A percentile compares a stretch with the other conserved stretches of the same genome.
phyloP scores from a whole-genome alignment of 2,797 vertebrate species.

The Melopsittacus undulatus region DNA sequence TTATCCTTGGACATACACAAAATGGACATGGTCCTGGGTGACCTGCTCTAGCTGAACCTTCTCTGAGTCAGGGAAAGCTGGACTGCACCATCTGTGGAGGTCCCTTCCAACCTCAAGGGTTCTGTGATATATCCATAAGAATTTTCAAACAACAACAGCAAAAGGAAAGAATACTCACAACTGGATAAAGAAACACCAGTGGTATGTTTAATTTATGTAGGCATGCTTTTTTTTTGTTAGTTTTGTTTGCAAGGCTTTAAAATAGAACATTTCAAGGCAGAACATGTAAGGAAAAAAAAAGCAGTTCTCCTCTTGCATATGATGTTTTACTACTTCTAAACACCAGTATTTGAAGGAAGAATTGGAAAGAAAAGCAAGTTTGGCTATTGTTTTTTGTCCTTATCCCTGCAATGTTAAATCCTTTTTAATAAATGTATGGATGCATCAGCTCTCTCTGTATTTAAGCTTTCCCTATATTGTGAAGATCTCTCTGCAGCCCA shows the following conservation, averaged over 20 bases:
- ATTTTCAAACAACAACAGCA: not conserved
- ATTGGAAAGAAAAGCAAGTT: not conserved
- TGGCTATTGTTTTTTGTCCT: not conserved
- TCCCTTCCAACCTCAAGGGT: not conserved
- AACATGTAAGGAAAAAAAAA: not conserved
- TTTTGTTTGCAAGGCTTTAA: not conserved
- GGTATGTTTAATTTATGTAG: not conserved
- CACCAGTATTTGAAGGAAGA: not conserved
- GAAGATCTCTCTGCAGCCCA: not conserved
- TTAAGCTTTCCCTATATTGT: not conserved
- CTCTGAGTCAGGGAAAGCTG: not conserved
- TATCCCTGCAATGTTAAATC: not conserved
- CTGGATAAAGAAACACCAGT: not conserved
- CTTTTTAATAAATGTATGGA: no score
- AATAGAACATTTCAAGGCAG: not conserved
- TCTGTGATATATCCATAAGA: not conserved
- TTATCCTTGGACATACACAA: not conserved
- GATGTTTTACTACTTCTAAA: not conserved
- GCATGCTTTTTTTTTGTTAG: not conserved
- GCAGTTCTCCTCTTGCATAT: not conserved
- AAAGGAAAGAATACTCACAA: not conserved
- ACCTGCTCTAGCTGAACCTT: not conserved
- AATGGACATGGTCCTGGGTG: not conserved
- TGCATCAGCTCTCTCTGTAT: not conserved
- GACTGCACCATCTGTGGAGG: not conserved